These are phyloP conservation scores for Microtus richardsoni DNA, from an alignment of 2,113 vertebrate genomes.

Conservation along the genomic window DNA sequence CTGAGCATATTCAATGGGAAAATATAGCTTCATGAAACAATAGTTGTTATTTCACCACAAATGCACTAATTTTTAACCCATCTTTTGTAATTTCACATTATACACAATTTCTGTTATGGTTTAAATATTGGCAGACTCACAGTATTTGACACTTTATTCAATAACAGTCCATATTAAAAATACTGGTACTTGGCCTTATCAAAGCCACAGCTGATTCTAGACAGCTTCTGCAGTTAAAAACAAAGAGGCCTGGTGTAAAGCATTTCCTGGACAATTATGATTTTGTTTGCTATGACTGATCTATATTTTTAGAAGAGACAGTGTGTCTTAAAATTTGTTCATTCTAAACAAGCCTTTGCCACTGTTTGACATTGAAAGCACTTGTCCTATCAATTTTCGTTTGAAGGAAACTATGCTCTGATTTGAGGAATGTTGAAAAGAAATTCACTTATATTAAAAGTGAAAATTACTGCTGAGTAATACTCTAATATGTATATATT, in stretches of 20 bases:
- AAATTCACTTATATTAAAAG: neutral
- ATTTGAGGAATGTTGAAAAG: constrained; percentile 43
- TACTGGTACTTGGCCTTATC: neutral
- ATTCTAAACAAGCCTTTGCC: neutral
- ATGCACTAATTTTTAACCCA: neutral
- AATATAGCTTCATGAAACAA: neutral
- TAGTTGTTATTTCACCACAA: neutral
- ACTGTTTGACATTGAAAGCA: neutral
- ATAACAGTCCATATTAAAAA: neutral
- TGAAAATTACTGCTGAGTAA: neutral
- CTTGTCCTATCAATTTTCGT: neutral
- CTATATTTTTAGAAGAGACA: neutral
- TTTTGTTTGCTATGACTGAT: neutral
- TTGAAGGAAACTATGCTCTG: constrained; percentile 48
- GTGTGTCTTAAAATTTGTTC: neutral
- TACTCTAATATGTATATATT: no score
- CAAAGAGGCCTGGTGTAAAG: neutral
- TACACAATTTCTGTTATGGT: neutral
- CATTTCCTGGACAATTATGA: neutral
- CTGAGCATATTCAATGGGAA: neutral
- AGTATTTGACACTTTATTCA: neutral
- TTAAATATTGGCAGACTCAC: neutral
- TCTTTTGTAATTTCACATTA: neutral
- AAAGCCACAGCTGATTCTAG: neutral
- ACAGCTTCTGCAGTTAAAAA: neutral